Evolutionary conservation across 2,797 vertebrate species (phyloP).

Genomic region (Neolamprologus multifasciatus): DNA sequence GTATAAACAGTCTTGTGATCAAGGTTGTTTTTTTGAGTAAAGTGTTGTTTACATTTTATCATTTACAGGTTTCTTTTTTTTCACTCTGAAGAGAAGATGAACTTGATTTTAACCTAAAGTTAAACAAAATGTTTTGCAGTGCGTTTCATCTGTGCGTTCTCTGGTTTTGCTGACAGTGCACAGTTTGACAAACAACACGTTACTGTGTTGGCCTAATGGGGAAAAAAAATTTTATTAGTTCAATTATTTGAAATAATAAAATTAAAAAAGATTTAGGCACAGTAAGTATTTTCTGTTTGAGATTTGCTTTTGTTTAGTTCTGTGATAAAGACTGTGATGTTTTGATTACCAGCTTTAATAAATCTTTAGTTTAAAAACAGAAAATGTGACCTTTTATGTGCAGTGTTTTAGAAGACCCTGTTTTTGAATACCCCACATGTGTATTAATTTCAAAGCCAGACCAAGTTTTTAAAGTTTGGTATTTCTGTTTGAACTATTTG

Average conservation of each 20-base stretch:
- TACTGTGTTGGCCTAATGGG: neutral
- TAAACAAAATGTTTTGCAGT: neutral
- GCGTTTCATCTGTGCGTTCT: neutral
- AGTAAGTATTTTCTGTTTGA: neutral
- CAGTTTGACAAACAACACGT: neutral
- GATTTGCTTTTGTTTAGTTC: neutral
- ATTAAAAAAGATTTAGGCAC: neutral
- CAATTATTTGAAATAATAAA: neutral
- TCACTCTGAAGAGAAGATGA: no score
- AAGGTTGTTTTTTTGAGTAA: neutral
- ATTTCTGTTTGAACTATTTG: neutral
- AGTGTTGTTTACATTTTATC: neutral
- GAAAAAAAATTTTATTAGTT: neutral
- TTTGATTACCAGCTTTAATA: neutral
- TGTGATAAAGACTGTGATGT: neutral
- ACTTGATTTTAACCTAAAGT: neutral
- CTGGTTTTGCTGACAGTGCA: neutral
- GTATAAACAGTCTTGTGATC: neutral
- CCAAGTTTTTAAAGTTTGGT: neutral
- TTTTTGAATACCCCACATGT: neutral
- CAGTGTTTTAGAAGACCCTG: neutral
- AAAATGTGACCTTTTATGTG: neutral
- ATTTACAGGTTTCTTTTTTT: neutral
- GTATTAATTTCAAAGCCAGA: neutral
- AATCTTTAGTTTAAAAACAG: neutral